Percentiles rank a stretch among this genome's conserved stretches.
Evolutionary conservation across 2,113 vertebrate species (phyloP).

Genomic region (Dasyornis broadbenti): DNA sequence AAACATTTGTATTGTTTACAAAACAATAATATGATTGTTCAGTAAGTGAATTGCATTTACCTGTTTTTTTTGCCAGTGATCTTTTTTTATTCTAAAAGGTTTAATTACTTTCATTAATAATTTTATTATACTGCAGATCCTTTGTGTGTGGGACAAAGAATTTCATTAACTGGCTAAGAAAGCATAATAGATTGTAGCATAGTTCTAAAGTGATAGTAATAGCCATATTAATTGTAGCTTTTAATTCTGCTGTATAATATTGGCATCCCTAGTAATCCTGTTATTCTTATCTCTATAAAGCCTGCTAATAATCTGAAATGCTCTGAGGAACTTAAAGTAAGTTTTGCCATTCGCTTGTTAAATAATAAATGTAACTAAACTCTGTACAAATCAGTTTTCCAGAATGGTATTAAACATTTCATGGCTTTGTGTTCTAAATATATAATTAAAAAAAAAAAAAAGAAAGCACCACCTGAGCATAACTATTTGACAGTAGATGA

Average conservation of each 20-base stretch:
- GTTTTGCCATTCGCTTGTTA: conserved; percentile 52
- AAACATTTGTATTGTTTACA: conserved; percentile 12
- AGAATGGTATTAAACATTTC: conserved; percentile 33
- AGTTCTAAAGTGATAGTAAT: conserved; percentile 52
- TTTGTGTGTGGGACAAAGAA: conserved; percentile 36
- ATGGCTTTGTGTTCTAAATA: conserved; percentile 35
- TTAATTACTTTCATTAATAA: conserved; percentile 47
- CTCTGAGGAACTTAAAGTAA: conserved; percentile 46
- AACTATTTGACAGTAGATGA: not conserved
- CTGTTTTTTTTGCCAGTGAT: not conserved
- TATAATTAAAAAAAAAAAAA: too few relatives aligned
- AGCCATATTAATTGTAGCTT: conserved; percentile 43
- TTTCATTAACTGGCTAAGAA: not conserved
- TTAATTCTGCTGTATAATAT: conserved; percentile 34
- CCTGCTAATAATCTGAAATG: conserved; percentile 54
- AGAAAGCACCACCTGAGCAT: not conserved
- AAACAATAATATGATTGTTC: conserved; percentile 11
- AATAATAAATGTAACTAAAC: conserved; percentile 33
- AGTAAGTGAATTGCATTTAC: conserved; percentile 14
- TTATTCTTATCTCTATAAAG: conserved; percentile 49
- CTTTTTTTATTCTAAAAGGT: conserved; percentile 28
- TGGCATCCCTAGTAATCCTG: conserved; percentile 13
- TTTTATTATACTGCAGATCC: not conserved
- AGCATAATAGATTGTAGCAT: conserved; percentile 7
- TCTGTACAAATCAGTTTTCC: conserved; percentile 37